A percentile compares a stretch with the other conserved stretches of the same genome.
Conservation (phyloP, 2,113 vertebrate genomes). For the Periophthalmodon schlosseri region DNA sequence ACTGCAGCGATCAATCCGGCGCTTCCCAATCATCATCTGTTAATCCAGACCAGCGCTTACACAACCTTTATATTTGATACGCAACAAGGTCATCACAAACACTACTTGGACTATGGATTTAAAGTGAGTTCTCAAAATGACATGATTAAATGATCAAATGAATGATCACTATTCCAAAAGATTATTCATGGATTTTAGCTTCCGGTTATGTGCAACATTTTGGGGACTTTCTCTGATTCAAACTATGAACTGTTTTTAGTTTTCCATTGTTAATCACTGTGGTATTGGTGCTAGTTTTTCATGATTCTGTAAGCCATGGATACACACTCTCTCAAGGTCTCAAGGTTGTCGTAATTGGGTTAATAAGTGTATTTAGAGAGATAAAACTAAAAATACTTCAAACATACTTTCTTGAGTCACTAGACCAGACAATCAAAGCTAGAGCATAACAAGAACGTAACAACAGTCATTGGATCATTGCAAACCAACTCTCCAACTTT, state of each 20-base stretch:
- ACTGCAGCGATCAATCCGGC: conserved; percentile 58
- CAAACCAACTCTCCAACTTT: too few relatives aligned
- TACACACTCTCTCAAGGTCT: too few relatives aligned
- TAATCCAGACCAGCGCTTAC: conserved; percentile 42
- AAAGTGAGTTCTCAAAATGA: background rate
- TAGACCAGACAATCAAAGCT: background rate
- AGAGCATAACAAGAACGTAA: background rate
- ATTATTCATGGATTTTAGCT: background rate
- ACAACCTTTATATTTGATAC: conserved; percentile 38
- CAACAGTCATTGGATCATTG: too few relatives aligned
- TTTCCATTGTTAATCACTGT: too few relatives aligned
- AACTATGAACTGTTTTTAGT: too few relatives aligned
- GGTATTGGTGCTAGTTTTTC: too few relatives aligned
- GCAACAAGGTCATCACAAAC: conserved; percentile 49
- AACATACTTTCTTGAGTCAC: too few relatives aligned
- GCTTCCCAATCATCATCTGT: conserved; percentile 52
- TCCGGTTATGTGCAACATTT: too few relatives aligned
- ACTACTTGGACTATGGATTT: background rate
- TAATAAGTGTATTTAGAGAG: background rate
- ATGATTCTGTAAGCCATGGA: too few relatives aligned
- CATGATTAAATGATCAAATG: background rate
- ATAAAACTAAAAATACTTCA: background rate
- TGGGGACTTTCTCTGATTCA: too few relatives aligned
- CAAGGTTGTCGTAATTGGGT: too few relatives aligned
- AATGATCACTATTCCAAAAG: background rate